phyloP scores from a whole-genome alignment of 2,888 invertebrate genomes.

The Ormia ochracea region DNA sequence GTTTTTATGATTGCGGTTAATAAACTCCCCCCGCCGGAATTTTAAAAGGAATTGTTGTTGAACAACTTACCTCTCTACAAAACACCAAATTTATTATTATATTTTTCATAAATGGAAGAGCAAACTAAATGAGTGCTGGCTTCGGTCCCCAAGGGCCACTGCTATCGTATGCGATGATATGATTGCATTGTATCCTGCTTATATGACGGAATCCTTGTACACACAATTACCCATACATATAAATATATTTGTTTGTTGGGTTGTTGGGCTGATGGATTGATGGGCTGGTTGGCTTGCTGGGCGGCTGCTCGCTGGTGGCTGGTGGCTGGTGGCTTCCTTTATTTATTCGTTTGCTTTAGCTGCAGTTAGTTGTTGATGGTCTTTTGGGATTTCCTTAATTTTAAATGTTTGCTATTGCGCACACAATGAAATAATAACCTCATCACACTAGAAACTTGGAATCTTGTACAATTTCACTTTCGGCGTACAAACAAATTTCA shows the following conservation, averaged over 20 bases:
- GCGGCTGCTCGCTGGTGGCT: background rate
- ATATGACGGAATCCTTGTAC: background rate
- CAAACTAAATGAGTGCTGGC: conserved; percentile 15
- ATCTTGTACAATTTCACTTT: conserved; percentile 22
- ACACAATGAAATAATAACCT: conserved; percentile 64
- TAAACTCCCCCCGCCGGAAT: conserved; percentile 36
- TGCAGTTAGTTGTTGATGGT: conserved; percentile 59
- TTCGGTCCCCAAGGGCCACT: conserved; percentile 26
- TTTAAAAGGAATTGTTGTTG: background rate
- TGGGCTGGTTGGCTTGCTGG: conserved; percentile 16
- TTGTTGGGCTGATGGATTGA: conserved; percentile 2
- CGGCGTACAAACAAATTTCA: background rate
- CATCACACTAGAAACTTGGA: conserved; percentile 1
- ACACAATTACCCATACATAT: background rate
- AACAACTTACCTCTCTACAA: background rate
- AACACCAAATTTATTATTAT: conserved; percentile 34
- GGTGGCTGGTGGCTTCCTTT: background rate
- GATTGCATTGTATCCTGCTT: conserved; percentile 20
- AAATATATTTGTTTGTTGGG: conserved; percentile 22
- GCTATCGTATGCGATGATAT: conserved; percentile 27
- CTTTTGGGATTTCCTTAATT: conserved; percentile 74
- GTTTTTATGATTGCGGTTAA: conserved; percentile 64
- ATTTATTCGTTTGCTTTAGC: conserved; percentile 1
- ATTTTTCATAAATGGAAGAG: conserved; percentile 52
- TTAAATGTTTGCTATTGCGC: conserved; percentile 72